Evolutionary conservation across 2,888 invertebrate genomes (phyloP).

Genomic region (Hypomecis atomaria): DNA sequence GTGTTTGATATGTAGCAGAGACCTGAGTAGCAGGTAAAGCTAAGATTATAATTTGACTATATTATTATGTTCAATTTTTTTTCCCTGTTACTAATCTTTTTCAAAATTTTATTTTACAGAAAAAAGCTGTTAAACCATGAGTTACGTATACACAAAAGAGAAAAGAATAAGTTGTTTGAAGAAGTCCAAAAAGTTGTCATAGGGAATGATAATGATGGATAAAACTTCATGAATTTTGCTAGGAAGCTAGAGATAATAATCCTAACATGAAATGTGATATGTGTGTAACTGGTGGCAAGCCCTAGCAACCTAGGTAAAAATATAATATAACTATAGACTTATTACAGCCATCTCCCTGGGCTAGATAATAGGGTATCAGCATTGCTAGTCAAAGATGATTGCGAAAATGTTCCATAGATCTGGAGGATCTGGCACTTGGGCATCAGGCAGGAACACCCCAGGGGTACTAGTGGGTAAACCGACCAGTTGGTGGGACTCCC

Average conservation of each 20-base stretch:
- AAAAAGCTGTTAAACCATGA: conserved; percentile 42
- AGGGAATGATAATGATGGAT: conserved; percentile 35
- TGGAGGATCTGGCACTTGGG: too few species aligned
- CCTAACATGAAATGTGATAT: background rate
- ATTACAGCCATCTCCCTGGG: too few species aligned
- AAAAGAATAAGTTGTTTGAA: conserved; percentile 41
- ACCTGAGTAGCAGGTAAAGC: conserved; percentile 43
- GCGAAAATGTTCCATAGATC: too few species aligned
- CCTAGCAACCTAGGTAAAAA: too few species aligned
- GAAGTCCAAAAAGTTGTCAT: conserved; percentile 40
- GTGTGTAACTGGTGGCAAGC: too few species aligned
- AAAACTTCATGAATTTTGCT: background rate
- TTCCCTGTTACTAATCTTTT: background rate
- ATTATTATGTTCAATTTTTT: background rate
- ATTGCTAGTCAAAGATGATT: too few species aligned
- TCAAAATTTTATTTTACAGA: conserved; percentile 30
- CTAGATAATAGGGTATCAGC: too few species aligned
- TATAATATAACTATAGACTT: too few species aligned
- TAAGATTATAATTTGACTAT: background rate
- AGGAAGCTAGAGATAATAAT: background rate
- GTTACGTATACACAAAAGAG: conserved; percentile 41
- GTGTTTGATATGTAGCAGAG: conserved; percentile 45
- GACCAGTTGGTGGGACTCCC: too few species aligned
- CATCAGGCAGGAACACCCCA: too few species aligned
- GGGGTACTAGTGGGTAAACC: too few species aligned